Conservation (phyloP, 2,113 vertebrate genomes). For the Ploceus nigricollis region DNA sequence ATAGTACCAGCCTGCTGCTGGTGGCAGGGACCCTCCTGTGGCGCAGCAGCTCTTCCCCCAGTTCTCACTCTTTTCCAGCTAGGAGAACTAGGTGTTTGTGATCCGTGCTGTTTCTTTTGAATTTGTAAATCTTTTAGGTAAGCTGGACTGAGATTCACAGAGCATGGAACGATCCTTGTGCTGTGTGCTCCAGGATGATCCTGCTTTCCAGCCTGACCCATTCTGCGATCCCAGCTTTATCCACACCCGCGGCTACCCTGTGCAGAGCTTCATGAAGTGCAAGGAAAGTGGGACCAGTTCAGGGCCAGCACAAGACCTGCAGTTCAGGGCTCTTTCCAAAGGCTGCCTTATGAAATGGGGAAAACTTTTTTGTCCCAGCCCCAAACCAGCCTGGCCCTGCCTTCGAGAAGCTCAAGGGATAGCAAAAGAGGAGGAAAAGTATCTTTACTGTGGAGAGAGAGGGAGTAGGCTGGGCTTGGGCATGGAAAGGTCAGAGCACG, state of each 20-base stretch:
- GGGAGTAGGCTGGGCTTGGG: background rate
- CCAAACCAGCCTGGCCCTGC: background rate
- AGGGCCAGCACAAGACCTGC: background rate
- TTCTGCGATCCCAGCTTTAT: background rate
- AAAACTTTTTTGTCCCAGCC: background rate
- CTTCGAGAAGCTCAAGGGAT: background rate
- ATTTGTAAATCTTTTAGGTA: background rate
- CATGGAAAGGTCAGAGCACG: background rate
- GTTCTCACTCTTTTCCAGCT: background rate
- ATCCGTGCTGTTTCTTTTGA: accelerated
- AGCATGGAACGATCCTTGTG: accelerated
- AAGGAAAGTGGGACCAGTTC: background rate
- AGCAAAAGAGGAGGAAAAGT: background rate
- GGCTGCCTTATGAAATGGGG: background rate
- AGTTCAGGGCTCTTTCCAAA: background rate
- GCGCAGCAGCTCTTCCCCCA: background rate
- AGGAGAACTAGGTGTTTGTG: background rate
- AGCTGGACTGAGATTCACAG: background rate
- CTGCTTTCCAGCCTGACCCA: background rate
- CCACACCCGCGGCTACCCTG: accelerated
- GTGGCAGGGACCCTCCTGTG: background rate
- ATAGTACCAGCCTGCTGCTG: background rate
- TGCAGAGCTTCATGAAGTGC: background rate
- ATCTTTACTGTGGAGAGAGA: accelerated
- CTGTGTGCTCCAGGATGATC: background rate